Evolutionary conservation across 1,140 invertebrate genomes (phyloP), one percentile per base, ranked within the genome.

Genomic region (Eumeta japonica): DNA sequence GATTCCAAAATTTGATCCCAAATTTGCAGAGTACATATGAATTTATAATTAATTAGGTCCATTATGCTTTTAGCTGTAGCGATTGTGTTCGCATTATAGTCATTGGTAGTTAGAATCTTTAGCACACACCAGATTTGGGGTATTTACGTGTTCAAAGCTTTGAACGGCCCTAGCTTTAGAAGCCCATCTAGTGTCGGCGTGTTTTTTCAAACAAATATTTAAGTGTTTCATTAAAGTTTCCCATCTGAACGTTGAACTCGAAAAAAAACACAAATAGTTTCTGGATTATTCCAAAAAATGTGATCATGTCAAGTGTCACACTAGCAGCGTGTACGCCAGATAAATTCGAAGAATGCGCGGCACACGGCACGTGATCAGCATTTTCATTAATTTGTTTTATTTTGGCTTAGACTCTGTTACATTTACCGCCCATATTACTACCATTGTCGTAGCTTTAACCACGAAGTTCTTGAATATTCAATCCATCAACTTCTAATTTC

Each of bases 121-220:
- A 31, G 29, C 13, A 31, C 13, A 14, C 29, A 31, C 29, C 29
- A 31, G 29, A 31, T 31, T 31, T 31, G 29, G 29, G 29, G 29
- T 14, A 31, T 11, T 31, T 31, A 16, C 29, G 28, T 28, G n/a
- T n/a, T n/a, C n/a, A 29, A 29, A 29, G 28, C 28, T 29, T 29
- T 29, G n/a, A n/a, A 29, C 28, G n/a, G n/a, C 28, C n/a, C 28
- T 29, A 3, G 28, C 28, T 29, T 29, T 29, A 29, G 28, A 29
- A 11, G 28, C 28, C 28, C 28, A 29, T 29, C 28, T n/a, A 29
- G 28, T 29, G 28, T 29, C n/a, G 28, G 28, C 28, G 28, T 29
- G 28, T 29, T 29, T 29, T n/a, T 29, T 29, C n/a, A 29, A 29
- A 5, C 3, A 29, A 4, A 4, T 29, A 4, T 29, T 29, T 29